Evolutionary conservation across 2,888 invertebrate genomes (phyloP).

Genomic region (Drosophila anomalata): DNA sequence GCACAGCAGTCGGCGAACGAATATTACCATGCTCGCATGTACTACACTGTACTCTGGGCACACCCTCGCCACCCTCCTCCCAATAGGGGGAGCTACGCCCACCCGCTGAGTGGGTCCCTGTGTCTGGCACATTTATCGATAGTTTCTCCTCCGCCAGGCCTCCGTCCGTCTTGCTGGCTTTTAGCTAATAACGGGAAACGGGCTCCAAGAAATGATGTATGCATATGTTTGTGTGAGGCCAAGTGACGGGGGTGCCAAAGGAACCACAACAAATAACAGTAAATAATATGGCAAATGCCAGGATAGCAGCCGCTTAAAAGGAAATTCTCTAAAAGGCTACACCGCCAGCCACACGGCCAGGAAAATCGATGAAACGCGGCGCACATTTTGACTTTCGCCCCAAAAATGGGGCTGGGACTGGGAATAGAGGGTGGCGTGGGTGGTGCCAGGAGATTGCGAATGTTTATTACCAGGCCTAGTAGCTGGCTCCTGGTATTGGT

Average conservation of each 20-base stretch:
- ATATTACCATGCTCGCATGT: slow-evolving; percentile 32
- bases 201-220: slow-evolving; percentile 41
- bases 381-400: slow-evolving; percentile 44
- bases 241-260: slow-evolving; percentile 12
- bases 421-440: slow-evolving; percentile 7
- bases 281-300: slow-evolving; percentile 62
- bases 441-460: slow-evolving; percentile 36
- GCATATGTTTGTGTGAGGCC: slow-evolving; percentile 17
- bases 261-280: slow-evolving; percentile 60
- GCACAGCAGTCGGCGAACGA: slow-evolving; percentile 35
- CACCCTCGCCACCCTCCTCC: not conserved
- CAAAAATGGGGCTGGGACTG: not conserved
- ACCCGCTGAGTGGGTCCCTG: slow-evolving; percentile 15
- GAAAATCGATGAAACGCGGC: slow-evolving; percentile 65
- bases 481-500: slow-evolving; percentile 8
- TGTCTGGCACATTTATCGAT: slow-evolving; percentile 56
- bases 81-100: not conserved
- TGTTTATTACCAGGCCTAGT: slow-evolving; percentile 62
- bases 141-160: slow-evolving; percentile 24
- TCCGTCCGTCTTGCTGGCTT: slow-evolving; percentile 31
- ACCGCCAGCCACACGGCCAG: slow-evolving; percentile 6
- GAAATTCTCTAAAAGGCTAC: slow-evolving; percentile 43
- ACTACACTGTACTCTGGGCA: not conserved
- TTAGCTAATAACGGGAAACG: slow-evolving; percentile 60
- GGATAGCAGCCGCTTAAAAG: slow-evolving; percentile 44